Evolutionary conservation across 2,113 vertebrate species (phyloP), one percentile per base, ranked within the genome.

Genomic region (Pelmatolapia mariae): DNA sequence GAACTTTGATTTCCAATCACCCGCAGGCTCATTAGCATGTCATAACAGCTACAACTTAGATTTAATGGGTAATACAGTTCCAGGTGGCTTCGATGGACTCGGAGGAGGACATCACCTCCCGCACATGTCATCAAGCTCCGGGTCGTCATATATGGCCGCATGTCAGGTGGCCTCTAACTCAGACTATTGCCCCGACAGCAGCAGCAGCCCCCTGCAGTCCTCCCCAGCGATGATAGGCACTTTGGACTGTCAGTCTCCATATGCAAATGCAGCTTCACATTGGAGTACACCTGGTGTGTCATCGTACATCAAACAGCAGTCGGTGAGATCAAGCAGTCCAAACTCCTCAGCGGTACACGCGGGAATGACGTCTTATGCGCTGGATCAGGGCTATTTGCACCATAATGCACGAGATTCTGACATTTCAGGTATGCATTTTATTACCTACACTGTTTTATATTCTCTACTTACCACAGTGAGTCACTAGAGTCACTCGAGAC

Each of bases 351-450:
- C 96, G 63, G 92, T 98, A 90, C 98, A 98, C 93, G 93, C 97
- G 76, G 96, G 97, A 81, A 95, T 98, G 96, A 93, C 98, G 1
- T 94, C 98, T 29, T 99, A 98, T 89, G 97, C 98, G 10, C 93
- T 99, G 96, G 98, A 99, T 92, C 98, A 98, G 89, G 96, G 96
- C 87, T 98, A 98, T 90, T 96, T 98, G 94, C 98, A 98, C 88
- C 98, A 98, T 43, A 98, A 96, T 53, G 95, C 96, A 87, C 96
- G 98, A 81, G 98, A 99, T 56, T 89, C 95, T 15, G 98, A 99
- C 78, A 97, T 98, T 87, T 94, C 98, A 98, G 98, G 98, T 99
- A 10, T 29, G 33, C 3, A 16, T 57, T 31, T 84, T 56, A 15
- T 15, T 84, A 59, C 22, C 33, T 8, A 11, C 38, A 29, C 10